Conservation (phyloP, 2,113 vertebrate species). For the Petrocephalus zakoni region DNA sequence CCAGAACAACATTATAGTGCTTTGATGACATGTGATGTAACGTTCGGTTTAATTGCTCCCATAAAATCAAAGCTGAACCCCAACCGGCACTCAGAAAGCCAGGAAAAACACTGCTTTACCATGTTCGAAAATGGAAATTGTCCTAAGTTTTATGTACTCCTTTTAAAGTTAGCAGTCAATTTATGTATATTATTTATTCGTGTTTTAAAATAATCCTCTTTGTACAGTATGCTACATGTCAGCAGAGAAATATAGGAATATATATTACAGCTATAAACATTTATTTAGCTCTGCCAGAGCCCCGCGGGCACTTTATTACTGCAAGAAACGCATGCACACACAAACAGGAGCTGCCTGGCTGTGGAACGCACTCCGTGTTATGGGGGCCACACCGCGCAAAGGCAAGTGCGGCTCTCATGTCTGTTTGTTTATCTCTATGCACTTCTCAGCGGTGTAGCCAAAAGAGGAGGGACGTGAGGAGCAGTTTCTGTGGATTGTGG, state of each 20-base stretch:
- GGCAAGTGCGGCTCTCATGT: neutral
- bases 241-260: slow-evolving; percentile 13
- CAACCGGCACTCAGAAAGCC: neutral
- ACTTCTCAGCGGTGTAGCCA: neutral
- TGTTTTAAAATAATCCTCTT: slow-evolving; percentile 12
- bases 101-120: neutral
- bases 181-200: slow-evolving; percentile 7
- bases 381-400: neutral
- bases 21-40: neutral
- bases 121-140: neutral
- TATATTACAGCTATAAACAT: slow-evolving; percentile 13
- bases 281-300: neutral
- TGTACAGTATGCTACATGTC: slow-evolving; percentile 9
- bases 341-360: neutral
- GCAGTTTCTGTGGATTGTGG: slow-evolving; percentile 4
- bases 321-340: neutral
- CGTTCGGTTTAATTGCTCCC: neutral
- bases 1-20: neutral
- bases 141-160: neutral
- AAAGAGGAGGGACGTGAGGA: neutral
- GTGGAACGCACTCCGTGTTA: slow-evolving; percentile 19
- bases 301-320: neutral
- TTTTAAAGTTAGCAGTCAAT: neutral
- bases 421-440: slow-evolving; percentile 2
- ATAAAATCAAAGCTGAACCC: neutral